Conservation (phyloP, 1,140 invertebrate species). For the Nasonia longicornis region DNA sequence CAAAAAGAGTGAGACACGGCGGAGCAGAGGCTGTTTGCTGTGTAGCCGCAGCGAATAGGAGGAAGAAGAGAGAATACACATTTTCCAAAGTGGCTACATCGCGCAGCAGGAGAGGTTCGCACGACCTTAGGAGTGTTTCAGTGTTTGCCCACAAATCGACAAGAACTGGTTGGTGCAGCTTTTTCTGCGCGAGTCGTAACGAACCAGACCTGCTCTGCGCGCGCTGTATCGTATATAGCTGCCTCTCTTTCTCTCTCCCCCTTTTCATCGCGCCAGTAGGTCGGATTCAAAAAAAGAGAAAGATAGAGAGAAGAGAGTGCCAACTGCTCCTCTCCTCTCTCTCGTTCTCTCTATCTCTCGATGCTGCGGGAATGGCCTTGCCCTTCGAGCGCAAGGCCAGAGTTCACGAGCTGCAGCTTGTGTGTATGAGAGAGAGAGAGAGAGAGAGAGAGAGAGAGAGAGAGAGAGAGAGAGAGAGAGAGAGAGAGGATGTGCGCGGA, state of each 20-base stretch:
- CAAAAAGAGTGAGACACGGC: constrained; percentile 5
- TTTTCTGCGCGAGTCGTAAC: constrained; percentile 51
- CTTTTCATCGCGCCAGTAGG: constrained; percentile 19
- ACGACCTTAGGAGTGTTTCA: constrained; percentile 56
- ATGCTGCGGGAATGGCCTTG: constrained; percentile 54
- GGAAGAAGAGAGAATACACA: constrained; percentile 18
- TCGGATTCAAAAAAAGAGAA: constrained; percentile 35
- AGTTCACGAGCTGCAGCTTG: constrained; percentile 53
- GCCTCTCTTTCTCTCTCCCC: background rate
- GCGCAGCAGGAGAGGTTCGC: constrained; percentile 50
- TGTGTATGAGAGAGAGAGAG: background rate
- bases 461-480: background rate
- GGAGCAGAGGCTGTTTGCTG: background rate
- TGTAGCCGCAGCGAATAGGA: background rate
- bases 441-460: background rate
- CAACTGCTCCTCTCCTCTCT: background rate
- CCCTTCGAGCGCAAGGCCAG: constrained; percentile 56
- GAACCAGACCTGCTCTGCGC: background rate
- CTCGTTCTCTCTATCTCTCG: background rate
- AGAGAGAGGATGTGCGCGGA: background rate
- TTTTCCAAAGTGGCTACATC: constrained; percentile 41
- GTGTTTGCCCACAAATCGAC: constrained; percentile 61
- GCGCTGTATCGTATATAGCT: background rate
- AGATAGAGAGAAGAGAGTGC: constrained; percentile 30
- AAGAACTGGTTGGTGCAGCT: constrained; percentile 60